A percentile compares a stretch with the other conserved stretches of the same genome.
phyloP scores from a whole-genome alignment of 2,888 invertebrate species.

The Ophion ventricosus region DNA sequence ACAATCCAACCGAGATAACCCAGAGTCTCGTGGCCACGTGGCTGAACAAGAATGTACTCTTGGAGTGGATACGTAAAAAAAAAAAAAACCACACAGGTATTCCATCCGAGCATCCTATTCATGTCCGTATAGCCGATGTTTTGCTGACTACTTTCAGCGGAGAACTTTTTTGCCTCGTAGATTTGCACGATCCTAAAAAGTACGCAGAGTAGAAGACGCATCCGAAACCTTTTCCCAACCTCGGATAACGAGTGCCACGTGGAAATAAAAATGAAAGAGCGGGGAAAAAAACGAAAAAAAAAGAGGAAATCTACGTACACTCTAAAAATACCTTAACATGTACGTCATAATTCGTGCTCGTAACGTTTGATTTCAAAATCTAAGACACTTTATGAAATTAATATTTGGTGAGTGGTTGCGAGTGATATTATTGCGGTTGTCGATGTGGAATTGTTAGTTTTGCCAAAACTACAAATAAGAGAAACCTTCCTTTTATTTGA shows the following conservation, averaged over 20 bases:
- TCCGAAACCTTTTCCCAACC: constrained; percentile 7
- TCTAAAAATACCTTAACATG: constrained; percentile 12
- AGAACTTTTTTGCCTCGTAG: constrained; percentile 17
- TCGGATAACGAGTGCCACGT: neutral
- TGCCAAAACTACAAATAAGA: neutral
- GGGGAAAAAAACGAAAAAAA: neutral
- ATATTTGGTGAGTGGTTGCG: no score
- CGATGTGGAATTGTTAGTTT: neutral
- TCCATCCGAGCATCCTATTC: constrained; percentile 30
- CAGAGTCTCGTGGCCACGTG: neutral
- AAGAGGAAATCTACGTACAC: neutral
- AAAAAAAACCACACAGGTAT: constrained; percentile 41
- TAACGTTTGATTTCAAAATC: neutral
- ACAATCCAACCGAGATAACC: constrained; percentile 42
- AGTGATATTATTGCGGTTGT: no score
- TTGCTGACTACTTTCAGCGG: neutral
- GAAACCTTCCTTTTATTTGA: neutral
- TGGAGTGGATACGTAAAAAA: constrained; percentile 16
- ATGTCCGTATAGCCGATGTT: neutral
- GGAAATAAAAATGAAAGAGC: neutral
- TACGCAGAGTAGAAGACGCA: neutral
- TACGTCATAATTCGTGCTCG: neutral
- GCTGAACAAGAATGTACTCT: constrained; percentile 10
- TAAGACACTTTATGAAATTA: no score
- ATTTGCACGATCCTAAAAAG: neutral